Evolutionary conservation across 2,888 invertebrate species (phyloP), one percentile per base, ranked within the genome.

Genomic region (Nomada hirtipes): DNA sequence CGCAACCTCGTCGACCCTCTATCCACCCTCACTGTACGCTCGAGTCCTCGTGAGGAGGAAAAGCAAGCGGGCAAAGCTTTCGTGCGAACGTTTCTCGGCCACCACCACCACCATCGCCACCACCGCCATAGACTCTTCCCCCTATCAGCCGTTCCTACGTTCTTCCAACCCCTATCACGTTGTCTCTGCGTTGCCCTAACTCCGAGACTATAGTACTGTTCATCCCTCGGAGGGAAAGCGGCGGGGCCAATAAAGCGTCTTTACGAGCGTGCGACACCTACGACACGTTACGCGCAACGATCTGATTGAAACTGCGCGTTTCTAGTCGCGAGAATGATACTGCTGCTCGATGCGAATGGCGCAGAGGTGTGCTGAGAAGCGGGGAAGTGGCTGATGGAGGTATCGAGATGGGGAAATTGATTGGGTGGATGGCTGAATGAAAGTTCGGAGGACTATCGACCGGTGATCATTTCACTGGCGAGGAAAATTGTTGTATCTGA

Each of bases 1-100:
- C 85, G 86, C 79, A 71, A 86, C 79, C 84, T 86, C 82, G 82
- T 77, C 87, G 75, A 76, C 83, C 82, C 85, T 70, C 81, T 50
- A 47, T 26, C 74, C 75, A 20, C 74, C 52, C 63, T 53, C 65
- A 26, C 76, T 64, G 71, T 29, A 47, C 61, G 76, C 69, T 72
- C 29, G 86, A 91, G 88, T 91, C 88, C 89, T 88, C 76, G 84
- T 77, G 81, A 84, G 85, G 81, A 84, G 83, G 82, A 87, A 87
- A 87, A 78, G 75, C 85, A 65, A 85, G 68, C 83, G 83, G 86
- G 83, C 84, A 83, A 85, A 86, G 87, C 79, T 79, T 79, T 83
- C 88, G 83, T 81, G 83, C 83, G 84, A 82, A 75, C 77, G 87
- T 84, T 86, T 81, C 86, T 88, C 89, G 80, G 78, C 85, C 76